Evolutionary conservation across 2,888 invertebrate species (phyloP).

Genomic region (Pseudococcus viburni): DNA sequence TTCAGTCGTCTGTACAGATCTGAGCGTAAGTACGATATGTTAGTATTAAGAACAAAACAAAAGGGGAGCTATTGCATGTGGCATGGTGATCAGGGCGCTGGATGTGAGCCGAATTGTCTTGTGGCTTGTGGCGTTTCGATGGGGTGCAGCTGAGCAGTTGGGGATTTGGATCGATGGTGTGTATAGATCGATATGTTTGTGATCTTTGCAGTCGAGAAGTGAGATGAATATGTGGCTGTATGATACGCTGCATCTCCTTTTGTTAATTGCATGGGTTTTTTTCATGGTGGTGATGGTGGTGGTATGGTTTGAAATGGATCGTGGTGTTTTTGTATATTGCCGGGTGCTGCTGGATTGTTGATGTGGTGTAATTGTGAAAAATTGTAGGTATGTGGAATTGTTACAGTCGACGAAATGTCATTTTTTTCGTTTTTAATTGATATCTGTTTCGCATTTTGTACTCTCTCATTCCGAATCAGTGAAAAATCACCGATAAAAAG

Average conservation of each 20-base stretch:
- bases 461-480: too few species aligned
- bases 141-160: neutral
- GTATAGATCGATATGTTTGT: neutral
- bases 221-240: too few species aligned
- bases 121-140: neutral
- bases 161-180: neutral
- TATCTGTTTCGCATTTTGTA: neutral
- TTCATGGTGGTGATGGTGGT: neutral
- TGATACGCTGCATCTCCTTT: too few species aligned
- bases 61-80: neutral
- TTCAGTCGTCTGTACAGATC: constrained; percentile 35
- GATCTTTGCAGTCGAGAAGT: too few species aligned
- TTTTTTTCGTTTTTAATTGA: neutral
- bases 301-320: too few species aligned
- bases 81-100: neutral
- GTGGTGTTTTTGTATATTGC: neutral
- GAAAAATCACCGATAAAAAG: too few species aligned
- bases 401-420: neutral
- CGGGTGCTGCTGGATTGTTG: neutral
- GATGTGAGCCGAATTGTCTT: neutral
- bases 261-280: neutral
- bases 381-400: neutral
- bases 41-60: neutral
- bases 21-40: constrained; percentile 61
- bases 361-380: neutral